phyloP scores from a whole-genome alignment of 2,797 vertebrate species.

The Acrossocheilus wenchowensis region DNA sequence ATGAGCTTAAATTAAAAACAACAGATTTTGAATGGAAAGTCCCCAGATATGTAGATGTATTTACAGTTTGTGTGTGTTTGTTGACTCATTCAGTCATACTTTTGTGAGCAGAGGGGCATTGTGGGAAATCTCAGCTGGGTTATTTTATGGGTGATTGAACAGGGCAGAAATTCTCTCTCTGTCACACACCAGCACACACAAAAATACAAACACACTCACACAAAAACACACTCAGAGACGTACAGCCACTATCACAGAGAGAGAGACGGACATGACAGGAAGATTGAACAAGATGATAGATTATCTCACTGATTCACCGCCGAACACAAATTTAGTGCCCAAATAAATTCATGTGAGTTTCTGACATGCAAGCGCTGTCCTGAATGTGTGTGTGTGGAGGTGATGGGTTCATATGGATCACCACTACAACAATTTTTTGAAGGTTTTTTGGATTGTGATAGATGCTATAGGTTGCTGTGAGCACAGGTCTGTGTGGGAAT shows the following conservation, averaged over 20 bases:
- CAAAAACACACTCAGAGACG: conserved; percentile 17
- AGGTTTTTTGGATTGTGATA: conserved; percentile 1
- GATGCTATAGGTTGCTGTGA: conserved; percentile 2
- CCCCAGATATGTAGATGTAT: neutral
- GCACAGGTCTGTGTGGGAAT: neutral
- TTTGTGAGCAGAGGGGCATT: conserved; percentile 21
- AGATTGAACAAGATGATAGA: conserved; percentile 36
- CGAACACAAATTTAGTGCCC: neutral
- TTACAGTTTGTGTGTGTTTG: conserved; percentile 2
- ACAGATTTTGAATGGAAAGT: neutral
- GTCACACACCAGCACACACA: conserved; percentile 30
- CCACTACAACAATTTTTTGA: neutral
- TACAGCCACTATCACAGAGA: conserved; percentile 31
- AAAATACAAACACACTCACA: neutral
- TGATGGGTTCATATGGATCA: neutral
- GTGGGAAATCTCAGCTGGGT: conserved; percentile 43
- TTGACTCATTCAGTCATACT: conserved; percentile 10
- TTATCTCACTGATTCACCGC: conserved; percentile 24
- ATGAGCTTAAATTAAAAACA: neutral
- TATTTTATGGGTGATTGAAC: conserved; percentile 51
- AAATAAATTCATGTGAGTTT: neutral
- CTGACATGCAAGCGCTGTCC: neutral
- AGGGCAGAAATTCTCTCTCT: conserved; percentile 32
- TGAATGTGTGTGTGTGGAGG: neutral
- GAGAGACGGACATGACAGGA: conserved; percentile 12